Evolutionary conservation across 1,140 invertebrate species (phyloP), one percentile per base, ranked within the genome.

Genomic region (Drosophila santomea): DNA sequence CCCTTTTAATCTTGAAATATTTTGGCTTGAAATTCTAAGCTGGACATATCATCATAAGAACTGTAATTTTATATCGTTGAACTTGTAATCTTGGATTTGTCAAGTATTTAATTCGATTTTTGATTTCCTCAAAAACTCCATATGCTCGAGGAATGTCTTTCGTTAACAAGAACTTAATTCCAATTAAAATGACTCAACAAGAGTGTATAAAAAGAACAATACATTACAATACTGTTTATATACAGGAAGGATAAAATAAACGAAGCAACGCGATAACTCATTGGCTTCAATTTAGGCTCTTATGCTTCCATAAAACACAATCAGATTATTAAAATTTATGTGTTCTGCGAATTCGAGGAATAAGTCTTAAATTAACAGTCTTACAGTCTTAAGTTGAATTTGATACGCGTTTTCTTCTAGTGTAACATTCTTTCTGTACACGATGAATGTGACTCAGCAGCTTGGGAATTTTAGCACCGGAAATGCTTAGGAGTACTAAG

Each of bases 251-350:
- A 64, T 60, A 15, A 59, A 45, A 7, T 15, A 35, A 45, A 20
- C 5, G 2, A 59, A 23, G 32, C n/a, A 11, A 12, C 14, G 17
- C 35, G 14, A 32, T 62, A 35, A 36, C 61, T 38, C 5, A 61
- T 62, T 64, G 32, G 15, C 15, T 61, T 62, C 25, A 61, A 45
- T 47, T 64, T 62, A 47, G 32, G 32, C n/a, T 64, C 35, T 23
- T 64, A 11, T 38, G 36, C 12, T 51, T 35, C 4, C 15, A 36
- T 11, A 10, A 36, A 2, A n/a, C 28, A 17, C 15, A 35, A 36
- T 15, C 4, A 44, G 41, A 61, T 61, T 64, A 64, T 52, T 52
- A 32, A 52, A 62, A 68, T 68, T 68, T 68, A 68, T 67, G 64
- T n/a, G 14, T 66, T 25, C 45, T 43, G 36, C 51, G 17, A 64